Evolutionary conservation across 2,797 vertebrate genomes (phyloP).

Genomic region (Siniperca scherzeri): DNA sequence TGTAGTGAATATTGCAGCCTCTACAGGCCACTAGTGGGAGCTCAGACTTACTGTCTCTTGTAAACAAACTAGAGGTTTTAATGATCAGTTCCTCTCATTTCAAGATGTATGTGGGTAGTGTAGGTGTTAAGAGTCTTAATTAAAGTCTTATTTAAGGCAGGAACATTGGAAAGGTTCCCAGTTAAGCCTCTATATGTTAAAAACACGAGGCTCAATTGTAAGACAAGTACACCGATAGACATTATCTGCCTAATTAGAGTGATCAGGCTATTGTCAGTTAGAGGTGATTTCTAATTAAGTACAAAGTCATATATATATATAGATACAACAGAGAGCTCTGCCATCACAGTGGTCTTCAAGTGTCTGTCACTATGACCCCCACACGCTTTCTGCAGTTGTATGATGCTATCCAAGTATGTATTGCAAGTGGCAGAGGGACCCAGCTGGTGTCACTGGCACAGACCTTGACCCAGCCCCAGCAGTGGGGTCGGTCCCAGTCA

Average conservation of each 20-base stretch:
- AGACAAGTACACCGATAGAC: slow-evolving; percentile 36
- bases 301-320: slow-evolving; percentile 18
- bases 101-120: neutral
- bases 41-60: neutral
- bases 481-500: slow-evolving; percentile 67
- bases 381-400: slow-evolving; percentile 33
- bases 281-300: slow-evolving; percentile 44
- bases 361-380: slow-evolving; percentile 15
- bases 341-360: slow-evolving; percentile 1
- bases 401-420: slow-evolving; percentile 45
- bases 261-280: slow-evolving; percentile 41
- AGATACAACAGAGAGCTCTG: neutral
- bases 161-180: slow-evolving; percentile 40
- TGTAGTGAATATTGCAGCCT: neutral
- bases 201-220: slow-evolving; percentile 34
- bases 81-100: neutral
- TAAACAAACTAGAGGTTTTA: slow-evolving; percentile 6
- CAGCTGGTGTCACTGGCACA: slow-evolving; percentile 74
- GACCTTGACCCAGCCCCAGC: slow-evolving; percentile 72
- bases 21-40: neutral
- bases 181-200: slow-evolving; percentile 57
- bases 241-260: slow-evolving; percentile 60
- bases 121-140: slow-evolving; percentile 35
- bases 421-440: slow-evolving; percentile 70
- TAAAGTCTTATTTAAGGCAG: slow-evolving; percentile 54